phyloP scores from a whole-genome alignment of 2,888 invertebrate species.

The Seira sanloemensis region DNA sequence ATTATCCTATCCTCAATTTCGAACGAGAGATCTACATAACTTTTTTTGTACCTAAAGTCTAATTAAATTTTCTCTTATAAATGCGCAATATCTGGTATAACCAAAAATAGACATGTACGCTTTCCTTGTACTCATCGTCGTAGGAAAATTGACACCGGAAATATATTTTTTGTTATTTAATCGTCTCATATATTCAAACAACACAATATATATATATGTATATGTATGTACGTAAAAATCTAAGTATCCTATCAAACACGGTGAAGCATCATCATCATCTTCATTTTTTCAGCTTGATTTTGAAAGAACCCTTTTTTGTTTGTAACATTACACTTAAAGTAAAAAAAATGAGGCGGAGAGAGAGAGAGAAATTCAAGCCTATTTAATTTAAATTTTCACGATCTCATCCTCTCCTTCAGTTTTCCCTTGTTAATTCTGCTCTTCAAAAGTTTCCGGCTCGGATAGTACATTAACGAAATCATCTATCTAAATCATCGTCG shows the following conservation, averaged over 20 bases:
- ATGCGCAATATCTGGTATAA: not conserved
- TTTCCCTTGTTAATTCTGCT: constrained; percentile 40
- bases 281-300: not conserved
- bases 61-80: not conserved
- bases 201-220: too few species aligned
- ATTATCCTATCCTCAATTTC: not conserved
- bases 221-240: too few species aligned
- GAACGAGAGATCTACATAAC: not conserved
- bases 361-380: constrained; percentile 16
- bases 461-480: constrained; percentile 70
- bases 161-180: too few species aligned
- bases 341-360: constrained; percentile 6
- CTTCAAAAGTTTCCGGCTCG: constrained; percentile 61
- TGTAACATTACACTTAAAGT: constrained; percentile 7
- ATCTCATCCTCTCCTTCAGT: not conserved
- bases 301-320: constrained; percentile 12
- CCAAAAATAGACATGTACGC: not conserved
- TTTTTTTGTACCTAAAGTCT: not conserved
- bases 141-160: too few species aligned
- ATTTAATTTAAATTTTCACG: constrained; percentile 2
- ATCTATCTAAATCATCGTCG: constrained; percentile 62
- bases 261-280: not conserved
- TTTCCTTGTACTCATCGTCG: not conserved
- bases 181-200: too few species aligned
- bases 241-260: too few species aligned